Conservation (phyloP, 2,797 vertebrate species). For the Lacerta agilis region DNA sequence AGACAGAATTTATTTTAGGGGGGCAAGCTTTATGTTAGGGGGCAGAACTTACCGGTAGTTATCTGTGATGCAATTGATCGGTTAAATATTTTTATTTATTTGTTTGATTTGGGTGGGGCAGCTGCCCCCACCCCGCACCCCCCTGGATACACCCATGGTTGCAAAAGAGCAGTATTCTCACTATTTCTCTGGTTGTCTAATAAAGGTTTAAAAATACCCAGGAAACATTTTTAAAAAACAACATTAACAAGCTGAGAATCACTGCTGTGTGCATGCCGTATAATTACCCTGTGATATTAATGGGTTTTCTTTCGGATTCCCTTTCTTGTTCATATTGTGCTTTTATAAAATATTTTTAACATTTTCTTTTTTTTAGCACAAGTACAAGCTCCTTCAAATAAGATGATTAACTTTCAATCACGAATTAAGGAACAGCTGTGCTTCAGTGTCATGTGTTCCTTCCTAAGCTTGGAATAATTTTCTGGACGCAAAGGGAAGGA, state of each 20-base stretch:
- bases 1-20: too few species aligned
- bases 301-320: slow-evolving; percentile 19
- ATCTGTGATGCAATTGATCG: too few species aligned
- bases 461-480: slow-evolving; percentile 25
- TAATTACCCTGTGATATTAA: not conserved
- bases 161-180: not conserved
- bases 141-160: not conserved
- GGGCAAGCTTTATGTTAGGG: too few species aligned
- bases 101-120: too few species aligned
- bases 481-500: slow-evolving; percentile 46
- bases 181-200: not conserved
- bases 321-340: not conserved
- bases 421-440: slow-evolving; percentile 21
- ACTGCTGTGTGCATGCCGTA: not conserved
- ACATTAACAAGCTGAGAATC: not conserved
- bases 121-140: too few species aligned
- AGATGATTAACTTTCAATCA: slow-evolving; percentile 44
- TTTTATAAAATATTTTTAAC: slow-evolving; percentile 20
- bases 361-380: slow-evolving; percentile 42
- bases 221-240: not conserved
- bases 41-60: too few species aligned
- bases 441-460: not conserved
- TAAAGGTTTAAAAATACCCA: not conserved
- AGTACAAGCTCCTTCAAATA: not conserved
- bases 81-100: too few species aligned